These are phyloP conservation scores for Gryon sp. DNA, from an alignment of 1,140 invertebrate genomes.

Conservation along the genomic window DNA sequence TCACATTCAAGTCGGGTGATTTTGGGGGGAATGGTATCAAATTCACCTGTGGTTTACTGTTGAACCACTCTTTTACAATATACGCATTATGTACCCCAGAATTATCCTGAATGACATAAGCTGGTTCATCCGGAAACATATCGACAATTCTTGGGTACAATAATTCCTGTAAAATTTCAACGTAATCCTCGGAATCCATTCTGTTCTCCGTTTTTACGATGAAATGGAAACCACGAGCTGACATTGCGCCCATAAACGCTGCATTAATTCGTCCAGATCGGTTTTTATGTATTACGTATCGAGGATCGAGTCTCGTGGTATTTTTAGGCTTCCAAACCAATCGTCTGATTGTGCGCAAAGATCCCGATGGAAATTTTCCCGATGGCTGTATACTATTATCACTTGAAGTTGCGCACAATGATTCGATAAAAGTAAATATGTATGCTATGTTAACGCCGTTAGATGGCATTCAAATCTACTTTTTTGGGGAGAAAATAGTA, in stretches of 20 bases:
- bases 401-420: too few species aligned
- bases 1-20: conserved; percentile 11
- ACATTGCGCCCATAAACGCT: not conserved
- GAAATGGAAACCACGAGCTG: not conserved
- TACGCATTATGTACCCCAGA: not conserved
- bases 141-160: not conserved
- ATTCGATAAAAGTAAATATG: too few species aligned
- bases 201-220: not conserved
- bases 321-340: not conserved
- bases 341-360: too few species aligned
- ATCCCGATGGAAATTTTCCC: too few species aligned
- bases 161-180: not conserved
- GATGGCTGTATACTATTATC: too few species aligned
- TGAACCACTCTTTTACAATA: conserved; percentile 4
- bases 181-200: not conserved
- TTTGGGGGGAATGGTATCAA: not conserved
- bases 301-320: not conserved
- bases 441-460: too few species aligned
- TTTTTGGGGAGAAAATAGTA: too few species aligned
- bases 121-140: not conserved
- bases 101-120: not conserved
- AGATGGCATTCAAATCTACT: too few species aligned
- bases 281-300: not conserved
- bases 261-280: not conserved
- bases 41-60: not conserved